Percentiles rank a stretch among this genome's conserved stretches.
Evolutionary conservation across 23 tunicate genomes (phyloP).

Genomic region (Oikopleura vanhoeffeni): DNA sequence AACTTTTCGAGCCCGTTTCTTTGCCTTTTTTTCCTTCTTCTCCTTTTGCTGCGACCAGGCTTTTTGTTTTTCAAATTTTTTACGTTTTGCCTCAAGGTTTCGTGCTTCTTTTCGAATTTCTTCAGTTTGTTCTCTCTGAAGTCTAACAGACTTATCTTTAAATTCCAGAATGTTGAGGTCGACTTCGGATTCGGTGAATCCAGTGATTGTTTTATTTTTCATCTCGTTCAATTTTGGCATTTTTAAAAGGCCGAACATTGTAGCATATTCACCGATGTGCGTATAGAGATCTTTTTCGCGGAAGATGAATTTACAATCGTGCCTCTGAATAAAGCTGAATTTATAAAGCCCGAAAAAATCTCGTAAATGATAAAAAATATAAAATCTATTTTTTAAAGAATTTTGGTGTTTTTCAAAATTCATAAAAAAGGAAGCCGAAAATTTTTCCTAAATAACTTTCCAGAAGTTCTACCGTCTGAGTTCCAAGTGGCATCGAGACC

Average conservation of each 20-base stretch:
- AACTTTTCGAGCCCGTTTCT: slow-evolving; percentile 33
- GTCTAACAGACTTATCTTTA: slow-evolving; percentile 34
- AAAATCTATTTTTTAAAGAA: too few relatives aligned
- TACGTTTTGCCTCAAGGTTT: slow-evolving; percentile 18
- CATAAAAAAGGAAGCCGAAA: too few relatives aligned
- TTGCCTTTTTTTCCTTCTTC: slow-evolving; percentile 23
- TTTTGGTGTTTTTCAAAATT: too few relatives aligned
- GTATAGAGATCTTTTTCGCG: slow-evolving; percentile 30
- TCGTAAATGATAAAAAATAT: too few relatives aligned
- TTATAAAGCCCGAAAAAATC: too few relatives aligned
- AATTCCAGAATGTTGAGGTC: slow-evolving; percentile 15
- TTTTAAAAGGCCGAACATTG: slow-evolving; percentile 59
- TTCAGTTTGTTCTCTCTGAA: slow-evolving; percentile 31
- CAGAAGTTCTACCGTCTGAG: too few relatives aligned
- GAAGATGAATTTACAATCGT: slow-evolving; percentile 70
- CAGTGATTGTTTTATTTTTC: slow-evolving; percentile 28
- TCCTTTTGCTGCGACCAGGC: slow-evolving; percentile 51
- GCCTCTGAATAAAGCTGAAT: too few relatives aligned
- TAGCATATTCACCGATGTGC: slow-evolving; percentile 43
- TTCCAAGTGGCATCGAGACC: too few relatives aligned
- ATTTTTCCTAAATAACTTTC: too few relatives aligned
- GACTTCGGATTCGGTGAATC: slow-evolving; percentile 25
- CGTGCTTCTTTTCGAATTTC: slow-evolving; percentile 20
- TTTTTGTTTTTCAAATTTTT: slow-evolving; percentile 28
- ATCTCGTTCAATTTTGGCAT: slow-evolving; percentile 80